Evolutionary conservation across 2,888 invertebrate species (phyloP).

Genomic region (Hirtodrosophila histrioides): DNA sequence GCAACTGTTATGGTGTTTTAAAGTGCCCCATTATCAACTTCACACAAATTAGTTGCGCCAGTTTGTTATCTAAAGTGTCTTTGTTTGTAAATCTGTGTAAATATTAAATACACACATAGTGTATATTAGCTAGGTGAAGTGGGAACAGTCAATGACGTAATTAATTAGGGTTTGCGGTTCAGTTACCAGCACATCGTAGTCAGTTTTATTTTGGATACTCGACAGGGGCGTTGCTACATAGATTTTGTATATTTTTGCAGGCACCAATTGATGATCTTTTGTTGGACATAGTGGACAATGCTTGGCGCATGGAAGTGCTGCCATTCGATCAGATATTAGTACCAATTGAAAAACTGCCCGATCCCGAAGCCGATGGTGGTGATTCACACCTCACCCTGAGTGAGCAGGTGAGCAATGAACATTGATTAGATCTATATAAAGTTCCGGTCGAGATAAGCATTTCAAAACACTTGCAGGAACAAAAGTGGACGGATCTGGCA

Average conservation of each 20-base stretch:
- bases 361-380: conserved; percentile 96
- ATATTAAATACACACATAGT: conserved; percentile 24
- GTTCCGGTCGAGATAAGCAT: not conserved
- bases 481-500: conserved; percentile 87
- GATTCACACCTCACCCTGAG: conserved; percentile 95
- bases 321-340: conserved; percentile 94
- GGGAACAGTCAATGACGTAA: conserved; percentile 55
- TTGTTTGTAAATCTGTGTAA: conserved; percentile 58
- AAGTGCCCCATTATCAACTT: conserved; percentile 31
- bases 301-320: conserved; percentile 93
- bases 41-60: conserved; percentile 46
- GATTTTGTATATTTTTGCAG: conserved; percentile 27
- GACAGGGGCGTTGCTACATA: conserved; percentile 51
- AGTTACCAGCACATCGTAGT: conserved; percentile 24
- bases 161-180: conserved; percentile 10
- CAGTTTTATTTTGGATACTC: conserved; percentile 7
- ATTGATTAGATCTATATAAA: conserved; percentile 71
- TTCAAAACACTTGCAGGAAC: conserved; percentile 85
- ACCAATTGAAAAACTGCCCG: conserved; percentile 94
- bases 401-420: conserved; percentile 91
- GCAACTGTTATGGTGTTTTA: not conserved
- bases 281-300: conserved; percentile 88
- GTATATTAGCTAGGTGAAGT: conserved; percentile 23
- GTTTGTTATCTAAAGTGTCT: conserved; percentile 57
- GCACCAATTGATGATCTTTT: conserved; percentile 84